These are phyloP conservation scores for Drosophila nigromelanica DNA, from an alignment of 1,140 invertebrate species.

Conservation along the genomic window DNA sequence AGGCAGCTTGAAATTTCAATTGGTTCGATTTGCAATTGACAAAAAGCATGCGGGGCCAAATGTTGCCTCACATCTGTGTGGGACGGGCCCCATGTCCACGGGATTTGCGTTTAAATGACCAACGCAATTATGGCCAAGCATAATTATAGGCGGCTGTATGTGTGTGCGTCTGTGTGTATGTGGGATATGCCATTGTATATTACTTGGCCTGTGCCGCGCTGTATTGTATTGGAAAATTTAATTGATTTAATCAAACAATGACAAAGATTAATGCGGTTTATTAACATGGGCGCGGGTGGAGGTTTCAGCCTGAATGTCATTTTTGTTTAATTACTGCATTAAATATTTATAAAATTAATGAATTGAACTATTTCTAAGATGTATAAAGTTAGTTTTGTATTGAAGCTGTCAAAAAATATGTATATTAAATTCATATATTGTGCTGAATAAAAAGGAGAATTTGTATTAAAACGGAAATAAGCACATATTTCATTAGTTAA, in stretches of 20 bases:
- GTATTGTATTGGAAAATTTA: conserved; percentile 41
- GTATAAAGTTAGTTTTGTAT: neutral
- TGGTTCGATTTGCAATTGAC: conserved; percentile 53
- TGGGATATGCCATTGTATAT: conserved; percentile 1
- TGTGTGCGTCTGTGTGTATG: neutral
- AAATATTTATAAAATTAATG: conserved; percentile 5
- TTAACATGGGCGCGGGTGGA: neutral
- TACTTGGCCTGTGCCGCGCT: no score
- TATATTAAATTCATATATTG: neutral
- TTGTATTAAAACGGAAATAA: no score
- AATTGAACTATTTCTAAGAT: conserved; percentile 2
- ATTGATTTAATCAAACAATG: conserved; percentile 67
- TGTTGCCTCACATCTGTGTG: conserved; percentile 17
- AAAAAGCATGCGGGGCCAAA: conserved; percentile 51
- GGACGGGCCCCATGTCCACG: neutral
- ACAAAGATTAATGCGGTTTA: conserved; percentile 50
- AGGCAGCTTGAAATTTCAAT: conserved; percentile 57
- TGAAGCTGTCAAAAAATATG: neutral
- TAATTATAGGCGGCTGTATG: conserved; percentile 41
- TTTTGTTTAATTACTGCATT: neutral
- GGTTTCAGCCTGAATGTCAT: neutral
- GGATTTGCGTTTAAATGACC: conserved; percentile 67
- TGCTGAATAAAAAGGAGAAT: neutral
- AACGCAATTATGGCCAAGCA: conserved; percentile 63
- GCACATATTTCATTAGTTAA: no score